phyloP scores from a whole-genome alignment of 2,888 invertebrate species.

The Tetragnatha montana region DNA sequence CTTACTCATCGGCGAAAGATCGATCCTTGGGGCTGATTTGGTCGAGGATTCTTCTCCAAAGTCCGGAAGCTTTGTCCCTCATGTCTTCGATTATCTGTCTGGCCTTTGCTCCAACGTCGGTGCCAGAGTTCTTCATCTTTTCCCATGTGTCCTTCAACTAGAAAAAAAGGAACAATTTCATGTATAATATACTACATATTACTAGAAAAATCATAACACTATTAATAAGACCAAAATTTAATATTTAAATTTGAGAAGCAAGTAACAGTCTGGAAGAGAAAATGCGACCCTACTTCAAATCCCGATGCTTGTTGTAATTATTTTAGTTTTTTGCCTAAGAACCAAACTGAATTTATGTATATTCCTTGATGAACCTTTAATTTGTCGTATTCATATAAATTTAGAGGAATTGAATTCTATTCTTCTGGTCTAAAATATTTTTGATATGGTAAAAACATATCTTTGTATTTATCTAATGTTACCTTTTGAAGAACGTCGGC shows the following conservation, averaged over 20 bases:
- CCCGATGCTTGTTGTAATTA: too few species aligned
- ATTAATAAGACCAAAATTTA: not conserved
- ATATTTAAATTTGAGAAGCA: not conserved
- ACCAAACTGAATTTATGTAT: too few species aligned
- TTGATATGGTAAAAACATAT: not conserved
- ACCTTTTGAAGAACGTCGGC: constrained; percentile 32
- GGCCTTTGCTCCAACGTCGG: constrained; percentile 34
- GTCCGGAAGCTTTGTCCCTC: constrained; percentile 55
- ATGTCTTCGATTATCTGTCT: constrained; percentile 35
- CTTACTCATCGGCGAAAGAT: not conserved
- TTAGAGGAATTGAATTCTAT: not conserved
- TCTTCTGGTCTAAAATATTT: not conserved
- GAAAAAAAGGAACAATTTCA: not conserved
- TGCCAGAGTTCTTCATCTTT: constrained; percentile 36
- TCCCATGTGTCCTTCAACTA: constrained; percentile 48
- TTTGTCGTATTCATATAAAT: not conserved
- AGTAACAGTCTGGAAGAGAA: too few species aligned
- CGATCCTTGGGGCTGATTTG: constrained; percentile 7
- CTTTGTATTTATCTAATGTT: not conserved
- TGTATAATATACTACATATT: too few species aligned
- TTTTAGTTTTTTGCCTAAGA: too few species aligned
- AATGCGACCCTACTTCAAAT: too few species aligned
- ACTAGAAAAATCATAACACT: not conserved
- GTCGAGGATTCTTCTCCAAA: constrained; percentile 44
- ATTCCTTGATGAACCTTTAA: too few species aligned